Base-by-base conservation (phyloP, 2,888 invertebrate species). In the Mayetiola destructor region DNA sequence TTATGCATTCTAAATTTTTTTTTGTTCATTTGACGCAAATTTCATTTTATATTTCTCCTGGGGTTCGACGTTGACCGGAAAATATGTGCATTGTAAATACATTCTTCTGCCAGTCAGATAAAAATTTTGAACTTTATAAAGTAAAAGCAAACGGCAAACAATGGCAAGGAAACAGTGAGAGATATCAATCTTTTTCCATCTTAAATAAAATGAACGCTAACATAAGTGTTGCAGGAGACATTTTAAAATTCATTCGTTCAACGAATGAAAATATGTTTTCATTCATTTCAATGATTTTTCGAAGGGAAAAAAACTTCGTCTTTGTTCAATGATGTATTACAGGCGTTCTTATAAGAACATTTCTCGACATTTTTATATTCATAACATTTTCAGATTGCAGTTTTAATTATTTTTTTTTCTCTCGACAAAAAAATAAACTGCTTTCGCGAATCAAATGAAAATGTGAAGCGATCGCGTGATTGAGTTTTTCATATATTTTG, bases 151-250 rank as follows among this genome's bases (percentile, higher is more conserved):
- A 48, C 27, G n/a, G 8, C 5, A 14, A 27, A 48, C 48, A 48
- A 48, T 48, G 27, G 48, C n/a, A n/a, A n/a, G 6, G 21, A 23
- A 48, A n/a, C 32, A 9, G 27, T 9, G 14, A 9, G 29, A 23
- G 27, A 48, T 48, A 48, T 48, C 48, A 48, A 48, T 48, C 48
- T 48, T n/a, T n/a, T 48, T 23, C 48, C 48, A 48, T 48, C 48
- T 48, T 27, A 27, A 48, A 48, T 48, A 48, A 48, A 48, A n/a
- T n/a, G 37, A 12, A 21, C 23, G 21, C 27, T n/a, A n/a, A n/a
- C 48, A 48, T 4, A 48, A 48, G 29, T 48, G 48, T 27, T 23
- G 27, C 27, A 27, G 48, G 48, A 48, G 48, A 48, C 48, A 48
- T 48, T 48, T 48, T 48, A n/a, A 16, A 48, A 14, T 48, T 48